Base-by-base conservation (phyloP, 2,797 vertebrate species). In the Cygnus olor region DNA sequence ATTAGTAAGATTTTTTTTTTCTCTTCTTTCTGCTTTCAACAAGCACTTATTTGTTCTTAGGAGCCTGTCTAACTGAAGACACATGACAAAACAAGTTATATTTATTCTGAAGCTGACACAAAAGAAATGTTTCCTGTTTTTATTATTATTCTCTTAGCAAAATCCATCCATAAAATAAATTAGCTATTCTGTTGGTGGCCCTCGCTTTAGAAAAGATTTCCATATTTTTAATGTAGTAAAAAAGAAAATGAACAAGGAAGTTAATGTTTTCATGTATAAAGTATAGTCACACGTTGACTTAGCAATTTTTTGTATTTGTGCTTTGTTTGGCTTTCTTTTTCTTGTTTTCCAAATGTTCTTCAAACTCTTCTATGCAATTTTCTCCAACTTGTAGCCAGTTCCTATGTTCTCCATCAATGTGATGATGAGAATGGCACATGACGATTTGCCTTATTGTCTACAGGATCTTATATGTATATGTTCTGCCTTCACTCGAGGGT, bases 1-100 rank as follows among this genome's bases (percentile, higher is more conserved):
- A 81, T 89, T 94, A 85, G 45, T 64, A 92, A 53, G 25, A 69
- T 71, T 89, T 90, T 25, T 51, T 25, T 32, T 72, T 1, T 3
- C 24, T 69, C 4, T 1, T 53, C 8, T n/a, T 85, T 61, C 61
- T 0, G 0, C 10, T 73, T 89, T 88, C 51, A 87, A 34, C 53
- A 89, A 79, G 11, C 1, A 0, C 6, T 40, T 82, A 44, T 38
- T 84, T 83, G 32, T 88, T 54, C 42, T 34, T 34, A 54, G 42
- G n/a, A 84, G 3, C 28, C 58, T 81, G 10, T n/a, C 38, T 78
- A 77, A 71, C 40, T 25, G 80, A 89, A 90, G 16, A 8, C 18
- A 79, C 1, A 2, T 0, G 1, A 66, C 17, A 87, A 36, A 82
- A 44, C 14, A 80, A 17, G 24, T 47, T 72, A 49, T 3, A 32